These are phyloP conservation scores for Phalera bucephala DNA, from an alignment of 2,888 invertebrate species.

Conservation along the genomic window DNA sequence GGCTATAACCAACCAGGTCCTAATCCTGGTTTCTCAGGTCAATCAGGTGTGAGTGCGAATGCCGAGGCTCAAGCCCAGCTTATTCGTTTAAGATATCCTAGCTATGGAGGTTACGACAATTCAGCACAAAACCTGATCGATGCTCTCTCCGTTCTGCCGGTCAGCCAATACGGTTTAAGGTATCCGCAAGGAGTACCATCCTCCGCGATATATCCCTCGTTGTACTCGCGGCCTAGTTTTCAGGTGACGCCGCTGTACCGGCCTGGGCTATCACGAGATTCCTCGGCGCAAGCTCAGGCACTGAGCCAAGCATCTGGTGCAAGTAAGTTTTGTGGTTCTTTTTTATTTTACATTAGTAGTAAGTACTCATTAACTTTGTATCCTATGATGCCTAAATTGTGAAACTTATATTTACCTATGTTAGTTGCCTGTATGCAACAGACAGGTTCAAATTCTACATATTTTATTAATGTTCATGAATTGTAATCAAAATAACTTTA, in stretches of 20 bases:
- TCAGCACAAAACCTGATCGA: neutral
- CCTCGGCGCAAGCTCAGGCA: conserved; percentile 1
- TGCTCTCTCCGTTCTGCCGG: neutral
- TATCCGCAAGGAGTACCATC: conserved; percentile 14
- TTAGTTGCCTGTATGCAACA: neutral
- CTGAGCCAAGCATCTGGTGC: conserved; percentile 2
- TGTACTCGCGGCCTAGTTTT: conserved; percentile 23
- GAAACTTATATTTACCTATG: too few relatives aligned
- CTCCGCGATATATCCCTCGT: conserved; percentile 22
- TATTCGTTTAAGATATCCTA: neutral
- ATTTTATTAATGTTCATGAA: too few relatives aligned
- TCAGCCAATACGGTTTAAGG: too few relatives aligned
- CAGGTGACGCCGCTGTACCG: conserved; percentile 13
- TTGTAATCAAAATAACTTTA: too few relatives aligned
- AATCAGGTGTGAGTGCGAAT: neutral
- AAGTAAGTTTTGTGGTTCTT: conserved; percentile 14
- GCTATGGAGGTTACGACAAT: neutral
- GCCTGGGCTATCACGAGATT: conserved; percentile 6
- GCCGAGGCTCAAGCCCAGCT: neutral
- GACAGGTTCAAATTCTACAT: too few relatives aligned
- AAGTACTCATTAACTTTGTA: too few relatives aligned
- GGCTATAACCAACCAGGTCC: neutral
- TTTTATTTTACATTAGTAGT: too few relatives aligned
- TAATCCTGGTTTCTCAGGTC: neutral
- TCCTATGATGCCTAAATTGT: too few relatives aligned